Conservation (phyloP, 2,113 vertebrate genomes). For the Cephalopterus ornatus region DNA sequence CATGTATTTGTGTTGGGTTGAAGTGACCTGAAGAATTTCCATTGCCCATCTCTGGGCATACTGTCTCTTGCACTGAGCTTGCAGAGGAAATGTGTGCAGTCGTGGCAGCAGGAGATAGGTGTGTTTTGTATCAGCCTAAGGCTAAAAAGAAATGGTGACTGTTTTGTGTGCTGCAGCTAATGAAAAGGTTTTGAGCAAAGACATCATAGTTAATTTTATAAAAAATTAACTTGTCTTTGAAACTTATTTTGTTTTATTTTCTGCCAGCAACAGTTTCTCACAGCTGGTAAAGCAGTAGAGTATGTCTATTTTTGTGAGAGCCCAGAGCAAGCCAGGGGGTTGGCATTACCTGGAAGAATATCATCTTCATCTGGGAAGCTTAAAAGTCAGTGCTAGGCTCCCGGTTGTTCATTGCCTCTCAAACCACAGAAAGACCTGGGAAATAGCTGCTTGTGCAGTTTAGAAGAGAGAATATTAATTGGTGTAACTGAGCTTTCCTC, state of each 20-base stretch:
- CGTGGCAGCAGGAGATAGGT: not conserved
- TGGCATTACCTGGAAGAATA: conserved; percentile 2
- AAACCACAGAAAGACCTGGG: not conserved
- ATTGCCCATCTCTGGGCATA: not conserved
- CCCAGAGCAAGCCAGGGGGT: not conserved
- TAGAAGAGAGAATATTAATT: not conserved
- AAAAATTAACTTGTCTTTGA: conserved; percentile 42
- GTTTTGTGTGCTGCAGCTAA: conserved; percentile 6
- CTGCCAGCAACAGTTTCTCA: conserved; percentile 28
- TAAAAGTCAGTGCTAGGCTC: not conserved
- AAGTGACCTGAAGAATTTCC: conserved; percentile 66
- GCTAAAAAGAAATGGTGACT: not conserved
- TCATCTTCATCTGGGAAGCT: not conserved
- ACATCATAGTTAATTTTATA: conserved; percentile 6
- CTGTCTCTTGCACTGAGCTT: conserved; percentile 5
- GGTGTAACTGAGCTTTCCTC: not conserved
- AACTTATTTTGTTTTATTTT: conserved; percentile 33
- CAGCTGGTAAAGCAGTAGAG: not conserved
- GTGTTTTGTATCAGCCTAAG: conserved; percentile 11
- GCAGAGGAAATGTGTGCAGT: conserved; percentile 6
- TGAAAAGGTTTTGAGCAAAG: not conserved
- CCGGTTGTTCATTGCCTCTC: not conserved
- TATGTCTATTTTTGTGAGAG: not conserved
- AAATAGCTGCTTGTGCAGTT: not conserved
- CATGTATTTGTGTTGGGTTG: conserved; percentile 32